Percentiles rank a stretch among this genome's conserved stretches.
Evolutionary conservation across 2,113 vertebrate species (phyloP).

Genomic region (Raja brachyura): DNA sequence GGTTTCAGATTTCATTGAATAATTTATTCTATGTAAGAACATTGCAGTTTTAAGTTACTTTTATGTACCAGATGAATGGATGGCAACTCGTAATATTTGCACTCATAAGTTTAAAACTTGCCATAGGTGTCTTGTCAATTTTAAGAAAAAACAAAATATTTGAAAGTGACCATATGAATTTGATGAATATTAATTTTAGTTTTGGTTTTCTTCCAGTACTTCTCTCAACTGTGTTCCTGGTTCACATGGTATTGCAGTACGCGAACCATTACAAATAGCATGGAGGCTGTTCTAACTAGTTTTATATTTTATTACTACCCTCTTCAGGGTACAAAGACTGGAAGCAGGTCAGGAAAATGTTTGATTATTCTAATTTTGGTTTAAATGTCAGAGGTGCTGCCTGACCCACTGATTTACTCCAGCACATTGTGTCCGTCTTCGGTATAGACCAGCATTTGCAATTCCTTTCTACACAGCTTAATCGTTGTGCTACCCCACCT

Average conservation of each 20-base stretch:
- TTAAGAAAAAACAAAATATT: background rate
- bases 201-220: constrained; percentile 57
- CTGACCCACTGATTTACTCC: too few relatives aligned
- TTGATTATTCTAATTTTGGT: constrained; percentile 9
- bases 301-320: constrained; percentile 83
- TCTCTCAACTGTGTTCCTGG: constrained; percentile 91
- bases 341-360: constrained; percentile 65
- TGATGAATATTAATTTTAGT: background rate
- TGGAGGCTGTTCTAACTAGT: constrained; percentile 73
- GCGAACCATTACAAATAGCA: constrained; percentile 88
- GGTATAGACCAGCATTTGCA: too few relatives aligned
- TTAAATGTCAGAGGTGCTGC: too few relatives aligned
- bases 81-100: background rate
- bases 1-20: background rate
- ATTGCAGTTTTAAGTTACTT: background rate
- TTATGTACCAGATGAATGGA: background rate
- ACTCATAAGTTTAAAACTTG: background rate
- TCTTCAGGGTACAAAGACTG: constrained; percentile 63
- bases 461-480: too few relatives aligned
- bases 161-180: background rate
- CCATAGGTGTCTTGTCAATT: background rate
- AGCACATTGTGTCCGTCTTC: too few relatives aligned
- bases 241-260: constrained; percentile 96
- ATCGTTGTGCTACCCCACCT: too few relatives aligned
- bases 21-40: background rate